Percentiles rank a stretch among this genome's conserved stretches.
Conservation (phyloP, 2,113 vertebrate species). For the Mobula hypostoma region DNA sequence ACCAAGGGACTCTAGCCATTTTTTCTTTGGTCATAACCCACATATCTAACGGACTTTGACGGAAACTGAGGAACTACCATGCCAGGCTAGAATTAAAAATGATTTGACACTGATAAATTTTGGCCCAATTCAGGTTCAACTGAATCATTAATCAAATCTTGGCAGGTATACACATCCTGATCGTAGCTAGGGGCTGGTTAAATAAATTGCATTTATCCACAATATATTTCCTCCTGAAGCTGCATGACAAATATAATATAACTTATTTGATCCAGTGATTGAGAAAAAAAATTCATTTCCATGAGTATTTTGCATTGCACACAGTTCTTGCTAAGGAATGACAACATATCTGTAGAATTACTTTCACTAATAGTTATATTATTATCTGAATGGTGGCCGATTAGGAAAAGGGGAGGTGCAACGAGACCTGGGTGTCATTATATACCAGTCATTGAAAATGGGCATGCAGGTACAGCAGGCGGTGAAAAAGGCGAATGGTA, state of each 20-base stretch:
- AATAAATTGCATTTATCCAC: slow-evolving; percentile 9
- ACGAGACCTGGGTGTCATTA: too few species aligned
- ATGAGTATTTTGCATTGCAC: not conserved
- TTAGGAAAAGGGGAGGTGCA: too few species aligned
- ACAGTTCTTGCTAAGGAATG: not conserved
- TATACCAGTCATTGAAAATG: too few species aligned
- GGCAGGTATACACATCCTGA: not conserved
- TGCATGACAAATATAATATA: not conserved
- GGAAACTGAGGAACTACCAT: not conserved
- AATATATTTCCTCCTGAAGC: not conserved
- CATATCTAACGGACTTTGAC: too few species aligned
- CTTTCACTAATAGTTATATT: not conserved
- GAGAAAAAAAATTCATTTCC: not conserved
- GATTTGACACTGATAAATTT: slow-evolving; percentile 5
- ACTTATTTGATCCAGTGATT: not conserved
- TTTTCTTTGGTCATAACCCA: too few species aligned
- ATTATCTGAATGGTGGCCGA: too few species aligned
- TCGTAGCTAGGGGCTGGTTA: not conserved
- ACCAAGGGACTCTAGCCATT: too few species aligned
- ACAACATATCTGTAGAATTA: not conserved
- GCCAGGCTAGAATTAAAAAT: not conserved
- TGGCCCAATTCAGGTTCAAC: not conserved
- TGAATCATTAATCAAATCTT: slow-evolving; percentile 14
- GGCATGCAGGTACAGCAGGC: too few species aligned
- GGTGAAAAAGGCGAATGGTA: too few species aligned